A percentile compares a stretch with the other conserved stretches of the same genome.
phyloP scores from a whole-genome alignment of 2,797 vertebrate genomes.

The Silurus aristotelis region DNA sequence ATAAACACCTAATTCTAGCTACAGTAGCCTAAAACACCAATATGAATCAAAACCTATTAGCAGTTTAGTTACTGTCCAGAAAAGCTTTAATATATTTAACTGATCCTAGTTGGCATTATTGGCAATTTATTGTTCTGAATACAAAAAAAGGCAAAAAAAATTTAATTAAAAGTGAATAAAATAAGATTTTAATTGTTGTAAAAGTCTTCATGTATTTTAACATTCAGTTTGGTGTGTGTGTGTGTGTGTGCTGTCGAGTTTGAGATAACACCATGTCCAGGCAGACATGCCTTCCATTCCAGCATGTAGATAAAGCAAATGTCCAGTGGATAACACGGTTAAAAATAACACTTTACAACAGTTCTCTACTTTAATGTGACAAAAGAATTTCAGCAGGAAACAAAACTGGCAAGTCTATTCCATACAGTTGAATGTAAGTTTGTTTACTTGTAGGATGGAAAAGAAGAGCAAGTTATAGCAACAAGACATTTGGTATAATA shows the following conservation, averaged over 20 bases:
- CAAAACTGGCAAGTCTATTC: neutral
- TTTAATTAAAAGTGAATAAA: neutral
- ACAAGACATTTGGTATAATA: neutral
- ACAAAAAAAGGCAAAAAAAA: neutral
- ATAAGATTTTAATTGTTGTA: conserved; percentile 5
- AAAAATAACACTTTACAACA: conserved; percentile 1
- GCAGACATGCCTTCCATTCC: conserved; percentile 4
- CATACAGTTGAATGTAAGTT: neutral
- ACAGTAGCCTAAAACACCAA: neutral
- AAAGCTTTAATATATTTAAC: neutral
- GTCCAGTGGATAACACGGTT: conserved; percentile 13
- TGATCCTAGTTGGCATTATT: neutral
- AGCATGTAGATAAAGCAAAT: neutral
- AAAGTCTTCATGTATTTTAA: neutral
- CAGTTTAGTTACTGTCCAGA: neutral
- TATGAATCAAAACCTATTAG: neutral
- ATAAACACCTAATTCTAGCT: too few relatives aligned
- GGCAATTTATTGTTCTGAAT: neutral
- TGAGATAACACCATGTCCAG: neutral
- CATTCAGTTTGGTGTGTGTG: conserved; percentile 23
- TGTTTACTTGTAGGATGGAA: neutral
- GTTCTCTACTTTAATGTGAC: neutral
- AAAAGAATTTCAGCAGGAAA: neutral
- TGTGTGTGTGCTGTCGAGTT: conserved; percentile 18
- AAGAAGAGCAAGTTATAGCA: neutral